A percentile compares a stretch with the other conserved stretches of the same genome.
Conservation (phyloP, 2,888 invertebrate genomes). For the Strigamia transsilvanica region DNA sequence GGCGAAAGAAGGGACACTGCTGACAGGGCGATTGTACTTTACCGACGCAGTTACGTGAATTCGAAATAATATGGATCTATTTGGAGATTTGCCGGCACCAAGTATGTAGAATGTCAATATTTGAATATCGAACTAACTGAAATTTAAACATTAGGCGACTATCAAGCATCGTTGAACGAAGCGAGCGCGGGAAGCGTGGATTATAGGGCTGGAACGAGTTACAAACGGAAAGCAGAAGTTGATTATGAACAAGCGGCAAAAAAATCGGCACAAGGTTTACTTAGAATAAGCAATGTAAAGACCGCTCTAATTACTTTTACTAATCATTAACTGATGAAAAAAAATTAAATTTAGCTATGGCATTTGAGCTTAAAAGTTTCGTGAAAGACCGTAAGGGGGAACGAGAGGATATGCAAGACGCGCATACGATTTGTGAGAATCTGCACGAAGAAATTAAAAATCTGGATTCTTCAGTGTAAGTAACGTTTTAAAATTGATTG, state of each 20-base stretch:
- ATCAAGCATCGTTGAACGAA: not conserved
- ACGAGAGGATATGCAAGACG: conserved; percentile 68
- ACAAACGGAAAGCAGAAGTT: not conserved
- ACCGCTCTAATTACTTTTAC: not conserved
- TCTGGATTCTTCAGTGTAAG: conserved; percentile 62
- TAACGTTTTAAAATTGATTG: not conserved
- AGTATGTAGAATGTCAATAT: conserved; percentile 50
- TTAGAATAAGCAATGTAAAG: not conserved
- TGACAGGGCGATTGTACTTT: not conserved
- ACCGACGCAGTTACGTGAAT: not conserved
- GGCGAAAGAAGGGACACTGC: not conserved
- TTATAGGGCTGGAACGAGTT: not conserved
- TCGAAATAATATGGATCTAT: conserved; percentile 56
- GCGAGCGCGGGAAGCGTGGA: not conserved
- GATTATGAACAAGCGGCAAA: not conserved
- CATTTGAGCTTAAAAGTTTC: conserved; percentile 59
- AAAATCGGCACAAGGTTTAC: conserved; percentile 28
- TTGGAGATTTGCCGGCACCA: conserved; percentile 58
- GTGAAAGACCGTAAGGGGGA: conserved; percentile 64
- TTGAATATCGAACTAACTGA: not conserved
- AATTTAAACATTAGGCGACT: not conserved
- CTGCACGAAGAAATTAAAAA: conserved; percentile 58
- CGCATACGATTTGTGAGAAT: conserved; percentile 63
- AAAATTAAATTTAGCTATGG: not conserved
- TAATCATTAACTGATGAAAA: conserved; percentile 23